Evolutionary conservation across 2,888 invertebrate species (phyloP).

Genomic region (Pammene fasciana): DNA sequence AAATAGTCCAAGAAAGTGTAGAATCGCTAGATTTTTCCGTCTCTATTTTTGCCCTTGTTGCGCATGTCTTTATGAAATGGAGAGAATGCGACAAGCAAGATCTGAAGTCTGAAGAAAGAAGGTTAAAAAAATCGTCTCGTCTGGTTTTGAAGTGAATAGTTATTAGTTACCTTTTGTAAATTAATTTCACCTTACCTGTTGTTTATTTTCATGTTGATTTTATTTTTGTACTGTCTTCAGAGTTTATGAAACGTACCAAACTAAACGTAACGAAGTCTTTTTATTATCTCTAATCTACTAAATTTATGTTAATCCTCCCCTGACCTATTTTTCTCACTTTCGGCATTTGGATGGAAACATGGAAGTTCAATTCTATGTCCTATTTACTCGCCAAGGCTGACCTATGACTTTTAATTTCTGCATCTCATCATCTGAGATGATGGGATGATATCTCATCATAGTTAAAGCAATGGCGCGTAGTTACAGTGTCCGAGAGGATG

Average conservation of each 20-base stretch:
- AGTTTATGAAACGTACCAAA: neutral
- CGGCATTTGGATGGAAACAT: too few relatives aligned
- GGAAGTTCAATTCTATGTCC: too few relatives aligned
- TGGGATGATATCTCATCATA: too few relatives aligned
- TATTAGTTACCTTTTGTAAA: conserved; percentile 1
- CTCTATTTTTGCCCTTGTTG: conserved; percentile 78
- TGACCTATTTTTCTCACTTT: too few relatives aligned
- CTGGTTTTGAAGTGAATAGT: neutral
- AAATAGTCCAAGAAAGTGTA: conserved; percentile 61
- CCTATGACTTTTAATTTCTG: too few relatives aligned
- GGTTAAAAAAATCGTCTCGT: neutral
- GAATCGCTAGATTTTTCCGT: conserved; percentile 70
- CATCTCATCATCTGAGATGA: too few relatives aligned
- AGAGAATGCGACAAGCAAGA: conserved; percentile 60
- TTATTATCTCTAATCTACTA: neutral
- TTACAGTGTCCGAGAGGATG: too few relatives aligned
- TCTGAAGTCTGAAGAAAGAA: conserved; percentile 10
- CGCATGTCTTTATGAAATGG: conserved; percentile 71
- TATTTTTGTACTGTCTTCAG: conserved; percentile 5
- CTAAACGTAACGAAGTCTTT: neutral
- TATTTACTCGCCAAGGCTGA: too few relatives aligned
- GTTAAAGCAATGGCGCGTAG: too few relatives aligned
- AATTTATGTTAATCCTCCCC: too few relatives aligned
- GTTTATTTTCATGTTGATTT: conserved; percentile 1
- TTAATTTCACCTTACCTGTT: conserved; percentile 2